These are phyloP conservation scores for Brachionus angularis DNA, from an alignment of 1,140 invertebrate species.

Conservation along the genomic window DNA sequence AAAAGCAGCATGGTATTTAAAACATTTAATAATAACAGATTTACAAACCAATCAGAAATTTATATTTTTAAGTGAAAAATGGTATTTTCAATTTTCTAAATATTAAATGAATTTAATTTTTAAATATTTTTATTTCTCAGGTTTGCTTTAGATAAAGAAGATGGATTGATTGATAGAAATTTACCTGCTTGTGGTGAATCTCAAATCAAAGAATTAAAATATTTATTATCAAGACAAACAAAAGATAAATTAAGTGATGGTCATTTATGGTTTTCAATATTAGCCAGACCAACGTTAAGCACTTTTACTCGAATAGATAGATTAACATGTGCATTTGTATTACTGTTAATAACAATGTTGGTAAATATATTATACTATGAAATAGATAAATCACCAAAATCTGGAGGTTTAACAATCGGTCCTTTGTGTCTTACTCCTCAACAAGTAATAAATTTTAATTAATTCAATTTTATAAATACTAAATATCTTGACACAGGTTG, in stretches of 20 bases:
- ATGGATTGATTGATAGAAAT: too few relatives aligned
- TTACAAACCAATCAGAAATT: too few relatives aligned
- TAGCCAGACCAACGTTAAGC: constrained; percentile 12
- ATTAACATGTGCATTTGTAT: constrained; percentile 17
- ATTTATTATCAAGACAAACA: not conserved
- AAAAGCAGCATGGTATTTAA: too few relatives aligned
- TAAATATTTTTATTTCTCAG: too few relatives aligned
- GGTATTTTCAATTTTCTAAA: too few relatives aligned
- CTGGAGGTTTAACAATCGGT: not conserved
- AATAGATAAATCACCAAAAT: not conserved
- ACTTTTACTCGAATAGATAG: constrained; percentile 35
- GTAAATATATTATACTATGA: constrained; percentile 39
- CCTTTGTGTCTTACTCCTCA: not conserved
- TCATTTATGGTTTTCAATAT: constrained; percentile 25
- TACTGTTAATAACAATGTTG: constrained; percentile 21
- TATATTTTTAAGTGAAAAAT: too few relatives aligned
- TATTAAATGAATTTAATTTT: too few relatives aligned
- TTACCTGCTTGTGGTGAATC: too few relatives aligned
- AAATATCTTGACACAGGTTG: constrained; percentile 47
- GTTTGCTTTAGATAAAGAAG: too few relatives aligned
- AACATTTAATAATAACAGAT: too few relatives aligned
- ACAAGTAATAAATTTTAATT: too few relatives aligned
- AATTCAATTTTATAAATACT: too few relatives aligned
- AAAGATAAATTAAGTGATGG: constrained; percentile 31
- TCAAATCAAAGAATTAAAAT: not conserved